Base-by-base conservation (phyloP, 1,140 invertebrate genomes). In the Bactericera cockerelli region DNA sequence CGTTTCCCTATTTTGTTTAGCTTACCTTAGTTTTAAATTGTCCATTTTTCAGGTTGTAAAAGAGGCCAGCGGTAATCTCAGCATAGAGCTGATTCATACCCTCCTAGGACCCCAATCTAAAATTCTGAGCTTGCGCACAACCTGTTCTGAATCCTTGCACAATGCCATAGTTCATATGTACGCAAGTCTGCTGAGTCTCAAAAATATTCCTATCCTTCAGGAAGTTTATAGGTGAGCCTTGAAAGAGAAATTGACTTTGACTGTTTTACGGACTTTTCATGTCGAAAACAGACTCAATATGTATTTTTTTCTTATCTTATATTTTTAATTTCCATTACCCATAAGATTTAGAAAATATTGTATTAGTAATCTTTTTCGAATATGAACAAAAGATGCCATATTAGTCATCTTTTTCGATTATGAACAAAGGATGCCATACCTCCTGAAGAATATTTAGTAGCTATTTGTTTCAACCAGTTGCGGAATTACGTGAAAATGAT, bases 181-280 rank as follows among this genome's bases (percentile, higher is more conserved):
- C 70, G 87, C 87, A 66, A 81, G 83, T 65, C 72, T 93, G 2
- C 71, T 94, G 33, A 84, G 85, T 61, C 74, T 93, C 55, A 93
- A 93, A 70, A 93, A 90, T 74, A 89, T 96, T 54, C 87, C 87
- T 1, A 68, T 93, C 21, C 70, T 95, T 10, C 89, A 93, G 72
- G 87, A 92, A 72, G 82, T 86, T 2, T 96, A 95, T 70, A 82
- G 82, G 71, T 77, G 63, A 65, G 55, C 38, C 57, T 59, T n/a
- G 19, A 8, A 24, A n/a, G n/a, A n/a, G n/a, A n/a, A n/a, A n/a
- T n/a, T 36, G 10, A 24, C 21, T 53, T n/a, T n/a, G n/a, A n/a
- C n/a, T n/a, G n/a, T n/a, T n/a, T n/a, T n/a, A n/a, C 36, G n/a
- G 36, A 38, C 36, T 38, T 38, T 38, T 13, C n/a, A 13, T 13